Conservation (phyloP, 2,113 vertebrate species). For the Seriola rivoliana region DNA sequence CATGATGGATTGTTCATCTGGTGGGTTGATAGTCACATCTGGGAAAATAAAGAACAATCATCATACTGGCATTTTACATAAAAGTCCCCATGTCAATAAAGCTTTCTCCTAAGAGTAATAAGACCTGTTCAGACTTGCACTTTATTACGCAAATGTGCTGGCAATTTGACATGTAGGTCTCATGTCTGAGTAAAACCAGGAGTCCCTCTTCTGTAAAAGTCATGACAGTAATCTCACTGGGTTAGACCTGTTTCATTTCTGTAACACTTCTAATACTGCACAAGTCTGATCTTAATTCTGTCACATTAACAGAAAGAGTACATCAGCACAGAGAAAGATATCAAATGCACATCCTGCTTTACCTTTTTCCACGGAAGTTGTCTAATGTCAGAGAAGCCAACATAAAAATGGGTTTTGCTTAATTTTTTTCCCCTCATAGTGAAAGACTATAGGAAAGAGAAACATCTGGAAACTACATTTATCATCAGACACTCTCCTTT, state of each 20-base stretch:
- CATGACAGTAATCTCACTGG: neutral
- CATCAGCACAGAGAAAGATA: neutral
- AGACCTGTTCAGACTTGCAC: neutral
- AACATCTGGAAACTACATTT: neutral
- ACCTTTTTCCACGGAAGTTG: too few relatives aligned
- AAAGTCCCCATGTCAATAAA: neutral
- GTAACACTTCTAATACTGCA: neutral
- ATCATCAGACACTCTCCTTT: neutral
- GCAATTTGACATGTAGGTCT: neutral
- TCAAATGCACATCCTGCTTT: neutral
- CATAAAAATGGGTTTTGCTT: too few relatives aligned
- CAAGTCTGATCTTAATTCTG: neutral
- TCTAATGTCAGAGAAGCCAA: too few relatives aligned
- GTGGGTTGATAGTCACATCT: slow-evolving; percentile 92
- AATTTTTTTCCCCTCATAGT: too few relatives aligned
- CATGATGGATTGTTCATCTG: slow-evolving; percentile 95
- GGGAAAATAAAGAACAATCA: slow-evolving; percentile 15
- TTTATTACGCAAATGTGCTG: neutral
- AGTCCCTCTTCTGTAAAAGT: neutral
- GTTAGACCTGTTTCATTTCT: neutral
- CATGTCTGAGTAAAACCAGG: neutral
- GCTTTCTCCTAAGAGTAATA: neutral
- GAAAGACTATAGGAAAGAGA: too few relatives aligned
- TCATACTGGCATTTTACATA: neutral
- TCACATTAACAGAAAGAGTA: neutral